Base-by-base conservation (phyloP, 2,797 vertebrate species). In the Sebastes minor region DNA sequence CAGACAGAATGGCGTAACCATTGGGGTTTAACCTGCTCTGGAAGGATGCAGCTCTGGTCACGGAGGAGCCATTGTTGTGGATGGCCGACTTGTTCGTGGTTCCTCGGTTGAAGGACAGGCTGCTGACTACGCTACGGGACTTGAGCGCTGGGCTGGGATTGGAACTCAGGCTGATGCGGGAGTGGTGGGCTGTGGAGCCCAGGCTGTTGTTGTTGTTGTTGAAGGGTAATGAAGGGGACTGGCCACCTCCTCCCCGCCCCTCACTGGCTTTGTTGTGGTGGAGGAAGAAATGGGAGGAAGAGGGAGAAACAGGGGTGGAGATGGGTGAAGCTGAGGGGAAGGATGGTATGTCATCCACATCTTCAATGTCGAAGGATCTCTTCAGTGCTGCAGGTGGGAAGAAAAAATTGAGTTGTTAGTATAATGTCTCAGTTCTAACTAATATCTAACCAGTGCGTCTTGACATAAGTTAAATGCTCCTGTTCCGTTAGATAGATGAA, bases 301-400 rank as follows among this genome's bases (percentile, higher is more conserved):
- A 85, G 0, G 95, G 92, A 56, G 92, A 90, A 20, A 94, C 82
- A 0, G 93, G 90, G 61, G 89, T 87, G 25, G 91, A 91, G 32
- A 92, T 73, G 0, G 94, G 80, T 1, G 95, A 95, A 14, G 92
- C 80, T 9, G 96, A 86, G 18, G 95, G 89, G 85, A 95, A 95
- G 7, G 92, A 56, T 0, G 93, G 91, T 0, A 86, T 89, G 28
- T 96, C 94, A 0, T 96, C 95, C 62, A 93, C 95, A 88, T 97
- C 97, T 56, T 97, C 97, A 3, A 94, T 94, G 65, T 97, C 97
- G 14, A 98, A 98, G 0, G 97, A 97, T 70, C 96, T 96, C 92
- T 97, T 97, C 83, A 98, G 91, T 0, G 97, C 97, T 98, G 94
- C 30, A 81, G 49, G 65, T 78, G 22, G 69, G 8, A 23, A 78